A percentile compares a stretch with the other conserved stretches of the same genome.
Conservation (phyloP, 2,113 vertebrate species). For the Clupea harengus region DNA sequence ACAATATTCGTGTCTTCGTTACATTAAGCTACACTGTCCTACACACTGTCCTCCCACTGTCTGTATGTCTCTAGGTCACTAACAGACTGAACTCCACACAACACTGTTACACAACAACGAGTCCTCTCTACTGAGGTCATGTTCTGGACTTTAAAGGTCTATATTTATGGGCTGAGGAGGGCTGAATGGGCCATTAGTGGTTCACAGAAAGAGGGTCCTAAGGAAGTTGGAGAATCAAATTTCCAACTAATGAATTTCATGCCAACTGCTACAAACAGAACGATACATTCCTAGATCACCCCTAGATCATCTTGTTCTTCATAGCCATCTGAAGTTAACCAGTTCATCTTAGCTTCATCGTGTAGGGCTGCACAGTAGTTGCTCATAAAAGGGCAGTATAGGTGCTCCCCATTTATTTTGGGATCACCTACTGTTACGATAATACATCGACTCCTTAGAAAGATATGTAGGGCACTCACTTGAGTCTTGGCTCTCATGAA, state of each 20-base stretch:
- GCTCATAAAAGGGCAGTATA: background rate
- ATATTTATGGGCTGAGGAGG: slow-evolving; percentile 1
- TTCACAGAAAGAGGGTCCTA: background rate
- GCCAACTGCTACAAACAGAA: background rate
- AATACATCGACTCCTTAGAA: background rate
- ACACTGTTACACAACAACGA: background rate
- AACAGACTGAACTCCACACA: background rate
- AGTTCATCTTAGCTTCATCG: background rate
- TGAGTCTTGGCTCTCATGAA: slow-evolving; percentile 91
- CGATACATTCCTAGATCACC: background rate
- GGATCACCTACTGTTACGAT: background rate
- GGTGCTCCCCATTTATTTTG: background rate
- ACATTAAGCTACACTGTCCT: background rate
- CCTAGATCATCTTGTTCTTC: background rate
- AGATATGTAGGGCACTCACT: slow-evolving; percentile 65
- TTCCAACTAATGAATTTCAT: background rate
- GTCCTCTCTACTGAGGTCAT: slow-evolving; percentile 2
- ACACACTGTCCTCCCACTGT: background rate
- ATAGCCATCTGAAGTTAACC: background rate
- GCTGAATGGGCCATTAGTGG: background rate
- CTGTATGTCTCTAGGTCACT: background rate
- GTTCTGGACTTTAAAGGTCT: slow-evolving; percentile 11
- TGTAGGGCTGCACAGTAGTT: background rate
- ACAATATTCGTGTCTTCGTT: background rate
- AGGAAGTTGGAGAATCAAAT: slow-evolving; percentile 6